Base-by-base conservation (phyloP, 1,140 invertebrate genomes). In the Cherax quadricarinatus region DNA sequence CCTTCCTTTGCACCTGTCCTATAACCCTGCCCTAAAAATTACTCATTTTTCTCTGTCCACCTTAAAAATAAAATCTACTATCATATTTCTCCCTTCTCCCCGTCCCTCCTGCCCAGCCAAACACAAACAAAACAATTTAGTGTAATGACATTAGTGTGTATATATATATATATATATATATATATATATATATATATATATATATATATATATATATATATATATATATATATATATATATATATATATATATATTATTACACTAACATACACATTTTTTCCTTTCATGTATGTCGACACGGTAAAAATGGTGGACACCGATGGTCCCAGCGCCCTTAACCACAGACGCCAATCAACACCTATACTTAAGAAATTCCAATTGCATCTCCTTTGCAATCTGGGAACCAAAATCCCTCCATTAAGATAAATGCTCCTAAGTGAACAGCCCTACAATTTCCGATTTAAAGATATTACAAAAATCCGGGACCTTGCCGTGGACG, bases 381-480 rank as follows among this genome's bases (percentile, higher is more conserved):
- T 84, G 88, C 80, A 89, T 89, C 88, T 83, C 88, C 88, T 84
- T 84, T 57, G 48, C 88, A 83, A 89, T 84, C 81, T 48, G 12
- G 79, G 49, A 83, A 57, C 88, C 88, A 83, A 73, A 73, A 73
- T 83, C 88, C 88, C 75, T 48, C 66, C 88, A 89, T 78, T 83
- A 83, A 49, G 88, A 89, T 89, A 84, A 89, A 89, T 89, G 88
- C 88, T 89, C 70, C n/a, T 89, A 89, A 89, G 88, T 89, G 88
- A 89, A 49, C 81, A 57, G 88, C 62, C 81, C 88, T 51, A 84
- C 88, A 89, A 89, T 89, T 89, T 89, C 88, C 88, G 88, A 84
- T 89, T 89, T 73, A 89, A 89, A 89, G 88, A 89, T 89, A 89
- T 88, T 84, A 89, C 88, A 89, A 89, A 89, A 89, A 83, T 89